Evolutionary conservation across 2,797 vertebrate species (phyloP).

Genomic region (Coluber constrictor): DNA sequence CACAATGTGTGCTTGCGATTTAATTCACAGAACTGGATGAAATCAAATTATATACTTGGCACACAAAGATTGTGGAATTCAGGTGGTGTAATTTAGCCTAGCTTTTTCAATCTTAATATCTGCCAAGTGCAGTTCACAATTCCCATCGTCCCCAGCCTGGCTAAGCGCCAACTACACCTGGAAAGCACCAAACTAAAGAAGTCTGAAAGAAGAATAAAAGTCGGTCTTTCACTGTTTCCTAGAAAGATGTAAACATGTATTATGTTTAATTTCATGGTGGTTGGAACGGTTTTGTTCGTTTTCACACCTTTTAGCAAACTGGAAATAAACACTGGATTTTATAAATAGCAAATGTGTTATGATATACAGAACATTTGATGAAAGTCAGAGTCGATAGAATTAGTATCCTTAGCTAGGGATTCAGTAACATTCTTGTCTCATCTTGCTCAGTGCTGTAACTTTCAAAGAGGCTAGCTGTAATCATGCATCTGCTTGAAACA

Average conservation of each 20-base stretch:
- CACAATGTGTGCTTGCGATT: slow-evolving; percentile 4
- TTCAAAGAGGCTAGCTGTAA: background rate
- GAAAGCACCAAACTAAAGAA: slow-evolving; percentile 6
- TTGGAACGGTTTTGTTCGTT: background rate
- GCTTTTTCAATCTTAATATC: background rate
- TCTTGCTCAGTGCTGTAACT: background rate
- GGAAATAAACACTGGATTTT: slow-evolving; percentile 1
- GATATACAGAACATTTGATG: background rate
- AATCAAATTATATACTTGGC: slow-evolving; percentile 1
- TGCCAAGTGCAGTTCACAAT: background rate
- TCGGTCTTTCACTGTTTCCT: slow-evolving; percentile 19
- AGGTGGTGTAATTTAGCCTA: slow-evolving; percentile 14
- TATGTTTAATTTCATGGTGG: slow-evolving; percentile 38
- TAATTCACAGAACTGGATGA: slow-evolving; percentile 3
- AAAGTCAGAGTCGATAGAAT: background rate
- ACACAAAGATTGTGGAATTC: slow-evolving; percentile 37
- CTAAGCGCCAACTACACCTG: background rate
- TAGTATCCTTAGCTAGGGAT: background rate
- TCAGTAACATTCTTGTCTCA: background rate
- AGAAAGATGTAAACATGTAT: slow-evolving; percentile 46
- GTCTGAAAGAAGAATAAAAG: slow-evolving; percentile 17
- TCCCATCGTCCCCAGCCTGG: background rate
- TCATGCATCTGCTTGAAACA: background rate
- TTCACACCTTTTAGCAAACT: slow-evolving; percentile 18
- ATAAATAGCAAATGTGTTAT: background rate